Percentiles rank a stretch among this genome's conserved stretches.
These are phyloP conservation scores for Cetonia aurata DNA, from an alignment of 2,888 invertebrate species.

Conservation along the genomic window DNA sequence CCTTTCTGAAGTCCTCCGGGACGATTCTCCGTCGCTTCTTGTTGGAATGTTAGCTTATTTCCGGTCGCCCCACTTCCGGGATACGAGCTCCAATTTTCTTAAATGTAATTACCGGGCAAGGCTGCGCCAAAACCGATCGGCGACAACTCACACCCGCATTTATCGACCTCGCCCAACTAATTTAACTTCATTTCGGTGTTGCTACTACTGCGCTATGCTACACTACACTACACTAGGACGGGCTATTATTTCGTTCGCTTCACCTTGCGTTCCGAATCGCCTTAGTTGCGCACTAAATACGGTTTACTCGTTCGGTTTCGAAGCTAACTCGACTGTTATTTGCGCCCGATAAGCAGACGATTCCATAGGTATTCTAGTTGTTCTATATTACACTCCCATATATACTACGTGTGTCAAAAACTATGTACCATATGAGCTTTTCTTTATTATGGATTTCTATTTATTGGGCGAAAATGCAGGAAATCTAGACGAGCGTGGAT, in stretches of 20 bases:
- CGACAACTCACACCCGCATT: slow-evolving; percentile 53
- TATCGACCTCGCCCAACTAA: slow-evolving; percentile 51
- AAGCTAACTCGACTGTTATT: too few species aligned
- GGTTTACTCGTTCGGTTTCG: too few species aligned
- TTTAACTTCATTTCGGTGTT: slow-evolving; percentile 51
- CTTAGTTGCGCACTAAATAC: too few species aligned
- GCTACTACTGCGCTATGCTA: slow-evolving; percentile 1
- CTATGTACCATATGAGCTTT: too few species aligned
- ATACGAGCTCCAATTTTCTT: slow-evolving; percentile 61
- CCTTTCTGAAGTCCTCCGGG: slow-evolving; percentile 55
- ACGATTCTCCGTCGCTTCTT: slow-evolving; percentile 53
- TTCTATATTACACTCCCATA: too few species aligned
- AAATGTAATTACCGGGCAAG: slow-evolving; percentile 61
- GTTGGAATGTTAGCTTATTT: slow-evolving; percentile 59
- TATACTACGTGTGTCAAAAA: too few species aligned
- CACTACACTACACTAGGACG: neutral
- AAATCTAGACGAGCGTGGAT: too few species aligned
- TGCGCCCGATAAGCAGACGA: too few species aligned
- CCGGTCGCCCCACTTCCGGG: slow-evolving; percentile 58
- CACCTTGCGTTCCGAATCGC: neutral
- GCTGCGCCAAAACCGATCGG: slow-evolving; percentile 56
- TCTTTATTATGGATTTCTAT: too few species aligned
- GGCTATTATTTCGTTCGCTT: slow-evolving; percentile 17
- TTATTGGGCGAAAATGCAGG: too few species aligned
- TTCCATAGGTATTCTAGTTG: too few species aligned